Evolutionary conservation across 2,888 invertebrate genomes (phyloP), one percentile per base, ranked within the genome.

Genomic region (Hydrotaea diabolus): DNA sequence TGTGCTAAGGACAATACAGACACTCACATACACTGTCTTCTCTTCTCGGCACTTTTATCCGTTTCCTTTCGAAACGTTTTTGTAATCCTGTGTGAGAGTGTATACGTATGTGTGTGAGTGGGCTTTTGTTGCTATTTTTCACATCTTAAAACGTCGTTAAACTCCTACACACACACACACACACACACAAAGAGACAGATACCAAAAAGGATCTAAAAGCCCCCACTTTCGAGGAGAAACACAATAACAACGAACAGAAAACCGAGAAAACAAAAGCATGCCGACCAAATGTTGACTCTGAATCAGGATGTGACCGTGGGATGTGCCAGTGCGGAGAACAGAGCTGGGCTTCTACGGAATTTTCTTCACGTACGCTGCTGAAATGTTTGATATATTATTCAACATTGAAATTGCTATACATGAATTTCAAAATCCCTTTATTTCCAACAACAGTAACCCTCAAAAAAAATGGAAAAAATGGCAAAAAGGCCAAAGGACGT

Each of bases 321-420:
- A 13, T 26, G 23, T 55, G 64, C 11, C 43, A 2, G 43, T 43
- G 13, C 11, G 15, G 43, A 36, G 43, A 13, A 43, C 43, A 8
- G 5, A n/a, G n/a, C n/a, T 15, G 49, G 15, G 49, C 49, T 43
- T 31, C 15, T 75, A 19, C n/a, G 55, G 39, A 4, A 77, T 69
- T 59, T 62, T 59, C 15, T 78, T 78, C 72, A 72, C 72, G 72
- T 78, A 78, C 72, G 46, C n/a, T 77, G 46, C n/a, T 72, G 49
- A 72, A 78, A 78, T 72, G 71, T 72, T 46, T 49, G 72, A 62
- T 78, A 71, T 78, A 62, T 78, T 78, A 77, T 77, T 66, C 57
- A 77, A 36, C 77, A 64, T 66, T 46, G 39, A 53, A 23, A 36
- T 69, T 55, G 76, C 53, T 17, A 2, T 64, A 64, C 53, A 76